phyloP scores from a whole-genome alignment of 2,888 invertebrate species.

The Nomada goodeniana region DNA sequence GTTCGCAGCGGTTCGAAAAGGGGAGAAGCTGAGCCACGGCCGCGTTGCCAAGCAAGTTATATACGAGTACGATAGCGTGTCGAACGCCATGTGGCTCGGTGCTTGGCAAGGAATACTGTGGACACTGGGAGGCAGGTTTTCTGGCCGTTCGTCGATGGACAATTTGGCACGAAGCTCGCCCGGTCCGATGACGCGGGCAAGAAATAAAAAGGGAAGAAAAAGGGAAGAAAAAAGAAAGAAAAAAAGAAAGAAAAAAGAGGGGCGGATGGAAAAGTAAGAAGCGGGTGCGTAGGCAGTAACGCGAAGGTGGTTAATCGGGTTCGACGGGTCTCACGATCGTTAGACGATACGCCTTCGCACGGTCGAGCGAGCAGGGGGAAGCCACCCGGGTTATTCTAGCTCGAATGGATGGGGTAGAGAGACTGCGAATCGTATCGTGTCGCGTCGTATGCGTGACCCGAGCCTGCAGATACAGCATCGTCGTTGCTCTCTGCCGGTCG shows the following conservation, averaged over 20 bases:
- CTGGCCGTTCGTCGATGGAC: neutral
- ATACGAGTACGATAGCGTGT: neutral
- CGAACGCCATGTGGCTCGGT: neutral
- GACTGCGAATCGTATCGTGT: conserved; percentile 33
- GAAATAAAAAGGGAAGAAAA: neutral
- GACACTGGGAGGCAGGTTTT: neutral
- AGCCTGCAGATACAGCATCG: conserved; percentile 33
- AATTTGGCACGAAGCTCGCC: neutral
- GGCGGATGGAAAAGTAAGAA: neutral
- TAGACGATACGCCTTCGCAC: conserved; percentile 33
- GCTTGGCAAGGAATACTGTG: neutral
- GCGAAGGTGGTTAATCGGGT: conserved; percentile 40
- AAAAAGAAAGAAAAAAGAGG: neutral
- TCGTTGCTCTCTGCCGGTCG: conserved; percentile 32
- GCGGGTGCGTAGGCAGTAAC: neutral
- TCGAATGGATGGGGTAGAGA: conserved; percentile 52
- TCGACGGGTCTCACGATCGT: conserved; percentile 48
- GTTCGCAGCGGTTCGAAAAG: too few species aligned
- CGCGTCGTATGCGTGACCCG: conserved; percentile 21
- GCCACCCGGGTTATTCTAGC: conserved; percentile 61
- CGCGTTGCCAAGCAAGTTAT: too few species aligned
- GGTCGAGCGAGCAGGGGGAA: conserved; percentile 30
- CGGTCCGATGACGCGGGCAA: neutral
- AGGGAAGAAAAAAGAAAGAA: neutral
- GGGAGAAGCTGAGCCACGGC: too few species aligned